Conservation (phyloP, 2,797 vertebrate species). For the Xyrichtys novacula region DNA sequence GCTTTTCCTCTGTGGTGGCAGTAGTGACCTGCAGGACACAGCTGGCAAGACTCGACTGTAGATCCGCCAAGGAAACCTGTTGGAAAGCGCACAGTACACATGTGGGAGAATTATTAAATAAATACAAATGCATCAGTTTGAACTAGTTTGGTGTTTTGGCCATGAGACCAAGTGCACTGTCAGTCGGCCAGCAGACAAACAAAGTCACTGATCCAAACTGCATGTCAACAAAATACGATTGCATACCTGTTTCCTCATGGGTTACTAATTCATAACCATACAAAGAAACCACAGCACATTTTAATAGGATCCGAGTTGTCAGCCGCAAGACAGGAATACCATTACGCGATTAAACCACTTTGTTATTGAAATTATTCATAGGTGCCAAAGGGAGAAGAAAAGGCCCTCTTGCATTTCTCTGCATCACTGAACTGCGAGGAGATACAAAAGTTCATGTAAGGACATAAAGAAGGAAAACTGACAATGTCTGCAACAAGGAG, state of each 20-base stretch:
- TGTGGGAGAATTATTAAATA: not conserved
- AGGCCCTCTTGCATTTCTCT: slow-evolving; percentile 27
- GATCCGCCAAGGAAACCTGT: slow-evolving; percentile 82
- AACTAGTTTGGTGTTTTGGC: not conserved
- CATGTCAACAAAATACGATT: slow-evolving; percentile 15
- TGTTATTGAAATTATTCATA: slow-evolving; percentile 72
- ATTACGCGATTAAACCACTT: slow-evolving; percentile 70
- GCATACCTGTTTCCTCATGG: slow-evolving; percentile 38
- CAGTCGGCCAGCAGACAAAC: not conserved
- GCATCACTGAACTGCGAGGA: slow-evolving; percentile 57
- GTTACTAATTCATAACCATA: slow-evolving; percentile 49
- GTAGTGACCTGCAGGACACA: slow-evolving; percentile 88
- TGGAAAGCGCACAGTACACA: slow-evolving; percentile 7
- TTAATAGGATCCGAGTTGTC: slow-evolving; percentile 65
- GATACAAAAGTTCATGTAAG: slow-evolving; percentile 45
- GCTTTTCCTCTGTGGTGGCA: slow-evolving; percentile 82
- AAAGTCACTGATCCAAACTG: slow-evolving; percentile 16
- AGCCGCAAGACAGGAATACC: slow-evolving; percentile 62
- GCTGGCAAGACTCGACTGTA: slow-evolving; percentile 82
- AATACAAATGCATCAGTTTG: not conserved
- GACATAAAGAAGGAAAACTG: slow-evolving; percentile 26
- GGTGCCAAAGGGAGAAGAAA: slow-evolving; percentile 34
- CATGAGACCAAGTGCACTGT: not conserved
- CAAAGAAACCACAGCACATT: slow-evolving; percentile 47
- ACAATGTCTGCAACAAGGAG: slow-evolving; percentile 31